phyloP scores from a whole-genome alignment of 2,888 invertebrate genomes.

The Metallyticus violacea region DNA sequence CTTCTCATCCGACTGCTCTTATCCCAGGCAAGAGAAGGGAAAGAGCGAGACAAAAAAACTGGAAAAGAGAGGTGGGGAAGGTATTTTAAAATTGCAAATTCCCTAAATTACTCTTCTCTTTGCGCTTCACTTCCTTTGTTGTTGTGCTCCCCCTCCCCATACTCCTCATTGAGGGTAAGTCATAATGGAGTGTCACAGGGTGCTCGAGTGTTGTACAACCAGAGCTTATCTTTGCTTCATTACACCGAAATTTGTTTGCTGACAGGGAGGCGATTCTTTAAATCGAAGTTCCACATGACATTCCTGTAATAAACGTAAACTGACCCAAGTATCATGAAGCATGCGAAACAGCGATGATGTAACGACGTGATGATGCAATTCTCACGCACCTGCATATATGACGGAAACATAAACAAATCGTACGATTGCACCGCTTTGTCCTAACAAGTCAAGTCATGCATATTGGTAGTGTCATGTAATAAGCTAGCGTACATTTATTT shows the following conservation, averaged over 20 bases:
- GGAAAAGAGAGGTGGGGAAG: background rate
- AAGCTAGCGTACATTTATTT: too few relatives aligned
- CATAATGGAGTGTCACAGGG: background rate
- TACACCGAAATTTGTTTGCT: background rate
- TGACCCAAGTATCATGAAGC: too few relatives aligned
- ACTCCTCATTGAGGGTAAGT: background rate
- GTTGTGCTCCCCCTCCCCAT: background rate
- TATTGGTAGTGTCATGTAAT: too few relatives aligned
- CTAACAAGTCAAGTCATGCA: too few relatives aligned
- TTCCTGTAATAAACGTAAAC: too few relatives aligned
- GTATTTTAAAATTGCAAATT: slow-evolving; percentile 18
- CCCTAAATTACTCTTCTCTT: slow-evolving; percentile 8
- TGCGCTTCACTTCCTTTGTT: background rate
- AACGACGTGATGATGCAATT: too few relatives aligned
- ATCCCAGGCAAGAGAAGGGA: background rate
- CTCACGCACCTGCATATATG: too few relatives aligned
- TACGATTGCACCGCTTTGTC: too few relatives aligned
- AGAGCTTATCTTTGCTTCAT: background rate
- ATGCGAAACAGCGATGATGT: too few relatives aligned
- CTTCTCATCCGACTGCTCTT: background rate
- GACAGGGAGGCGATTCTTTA: too few relatives aligned
- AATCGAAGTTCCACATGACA: too few relatives aligned
- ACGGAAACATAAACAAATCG: too few relatives aligned
- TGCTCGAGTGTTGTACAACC: background rate
- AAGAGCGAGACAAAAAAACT: background rate